Conservation (phyloP, 2,797 vertebrate genomes). For the Loris lydekkerianus region DNA sequence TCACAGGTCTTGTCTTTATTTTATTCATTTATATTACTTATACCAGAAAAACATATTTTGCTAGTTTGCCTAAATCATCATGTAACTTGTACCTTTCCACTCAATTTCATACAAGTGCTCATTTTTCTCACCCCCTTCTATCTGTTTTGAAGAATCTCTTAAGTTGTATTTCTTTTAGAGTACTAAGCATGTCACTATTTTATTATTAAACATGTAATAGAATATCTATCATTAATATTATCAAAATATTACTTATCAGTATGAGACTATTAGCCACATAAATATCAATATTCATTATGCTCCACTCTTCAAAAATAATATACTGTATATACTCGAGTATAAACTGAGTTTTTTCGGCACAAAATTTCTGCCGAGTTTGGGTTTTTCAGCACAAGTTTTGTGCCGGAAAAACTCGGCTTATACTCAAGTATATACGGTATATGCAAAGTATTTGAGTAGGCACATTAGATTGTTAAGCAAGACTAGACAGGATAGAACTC, state of each 20-base stretch:
- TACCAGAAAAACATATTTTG: background rate
- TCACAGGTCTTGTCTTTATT: background rate
- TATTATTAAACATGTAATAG: background rate
- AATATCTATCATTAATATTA: background rate
- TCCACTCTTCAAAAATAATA: background rate
- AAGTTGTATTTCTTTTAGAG: background rate
- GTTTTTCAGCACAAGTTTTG: no score
- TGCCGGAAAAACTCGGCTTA: no score
- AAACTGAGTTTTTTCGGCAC: no score
- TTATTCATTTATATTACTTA: background rate
- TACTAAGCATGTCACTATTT: background rate
- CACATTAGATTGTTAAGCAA: background rate
- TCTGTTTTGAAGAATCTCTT: background rate
- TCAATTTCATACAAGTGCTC: background rate
- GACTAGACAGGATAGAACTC: background rate
- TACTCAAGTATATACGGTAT: no score
- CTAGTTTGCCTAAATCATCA: background rate
- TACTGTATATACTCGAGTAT: no score
- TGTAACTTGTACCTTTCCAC: background rate
- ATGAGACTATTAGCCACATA: background rate
- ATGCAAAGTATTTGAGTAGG: background rate
- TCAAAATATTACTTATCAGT: background rate
- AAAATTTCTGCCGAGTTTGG: no score
- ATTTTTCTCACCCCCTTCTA: background rate
- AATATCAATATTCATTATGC: background rate